Conservation (phyloP, 1,140 invertebrate species). For the Anastrepha ludens region DNA sequence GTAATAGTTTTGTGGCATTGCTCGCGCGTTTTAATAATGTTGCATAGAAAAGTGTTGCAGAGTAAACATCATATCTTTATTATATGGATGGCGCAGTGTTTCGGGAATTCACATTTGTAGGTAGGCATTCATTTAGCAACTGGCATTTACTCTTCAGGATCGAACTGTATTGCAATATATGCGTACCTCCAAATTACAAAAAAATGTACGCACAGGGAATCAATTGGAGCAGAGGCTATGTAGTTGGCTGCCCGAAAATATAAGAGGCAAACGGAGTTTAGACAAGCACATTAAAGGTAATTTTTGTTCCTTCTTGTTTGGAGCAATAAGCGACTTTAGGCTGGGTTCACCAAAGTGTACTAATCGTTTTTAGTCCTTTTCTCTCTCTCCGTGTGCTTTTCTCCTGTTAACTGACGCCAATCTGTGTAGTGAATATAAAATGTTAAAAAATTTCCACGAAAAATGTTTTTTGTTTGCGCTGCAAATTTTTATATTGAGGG, state of each 20-base stretch:
- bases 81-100: neutral
- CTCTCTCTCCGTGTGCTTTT: no score
- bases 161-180: neutral
- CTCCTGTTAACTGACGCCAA: neutral
- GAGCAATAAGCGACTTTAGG: no score
- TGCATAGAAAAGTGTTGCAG: neutral
- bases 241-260: neutral
- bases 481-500: no score
- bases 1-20: neutral
- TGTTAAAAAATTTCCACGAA: no score
- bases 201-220: neutral
- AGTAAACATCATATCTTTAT: neutral
- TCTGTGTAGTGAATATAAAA: neutral
- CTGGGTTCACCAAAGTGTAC: no score
- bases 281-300: neutral
- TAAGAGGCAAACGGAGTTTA: neutral
- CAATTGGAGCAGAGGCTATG: neutral
- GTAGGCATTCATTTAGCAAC: neutral
- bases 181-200: neutral
- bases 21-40: neutral
- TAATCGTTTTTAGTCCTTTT: no score
- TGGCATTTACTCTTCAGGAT: neutral
- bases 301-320: no score
- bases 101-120: slow-evolving; percentile 27
- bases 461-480: no score